A percentile compares a stretch with the other conserved stretches of the same genome.
Evolutionary conservation across 2,797 vertebrate species (phyloP).

Genomic region (Acridotheres tristis): DNA sequence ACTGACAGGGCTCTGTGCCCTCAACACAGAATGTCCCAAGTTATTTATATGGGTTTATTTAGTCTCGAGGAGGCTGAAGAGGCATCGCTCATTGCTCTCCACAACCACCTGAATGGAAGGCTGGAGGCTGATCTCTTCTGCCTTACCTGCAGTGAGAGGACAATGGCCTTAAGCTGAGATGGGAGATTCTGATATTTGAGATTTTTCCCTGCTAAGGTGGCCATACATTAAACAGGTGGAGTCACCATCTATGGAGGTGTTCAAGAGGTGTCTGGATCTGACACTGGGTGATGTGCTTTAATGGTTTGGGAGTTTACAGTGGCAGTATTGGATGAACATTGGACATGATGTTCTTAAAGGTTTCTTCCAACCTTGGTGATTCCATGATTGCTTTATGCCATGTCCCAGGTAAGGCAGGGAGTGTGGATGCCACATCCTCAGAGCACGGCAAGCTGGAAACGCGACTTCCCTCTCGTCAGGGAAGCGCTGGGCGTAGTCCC

Average conservation of each 20-base stretch:
- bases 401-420: background rate
- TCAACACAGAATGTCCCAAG: background rate
- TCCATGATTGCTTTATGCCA: background rate
- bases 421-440: fast-evolving
- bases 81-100: background rate
- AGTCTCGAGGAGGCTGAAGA: background rate
- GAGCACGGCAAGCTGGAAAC: fast-evolving
- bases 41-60: background rate
- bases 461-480: fast-evolving
- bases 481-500: fast-evolving
- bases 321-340: background rate
- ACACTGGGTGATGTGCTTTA: background rate
- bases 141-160: background rate
- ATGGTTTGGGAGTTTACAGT: background rate
- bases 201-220: background rate
- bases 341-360: background rate
- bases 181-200: background rate
- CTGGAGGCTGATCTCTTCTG: fast-evolving
- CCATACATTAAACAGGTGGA: background rate
- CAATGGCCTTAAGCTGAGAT: background rate
- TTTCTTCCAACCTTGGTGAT: background rate
- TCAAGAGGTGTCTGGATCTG: background rate
- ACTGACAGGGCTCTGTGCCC: constrained; percentile 31
- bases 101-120: background rate
- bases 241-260: background rate